phyloP scores from a whole-genome alignment of 2,797 vertebrate species.

The Takifugu ocellatus region DNA sequence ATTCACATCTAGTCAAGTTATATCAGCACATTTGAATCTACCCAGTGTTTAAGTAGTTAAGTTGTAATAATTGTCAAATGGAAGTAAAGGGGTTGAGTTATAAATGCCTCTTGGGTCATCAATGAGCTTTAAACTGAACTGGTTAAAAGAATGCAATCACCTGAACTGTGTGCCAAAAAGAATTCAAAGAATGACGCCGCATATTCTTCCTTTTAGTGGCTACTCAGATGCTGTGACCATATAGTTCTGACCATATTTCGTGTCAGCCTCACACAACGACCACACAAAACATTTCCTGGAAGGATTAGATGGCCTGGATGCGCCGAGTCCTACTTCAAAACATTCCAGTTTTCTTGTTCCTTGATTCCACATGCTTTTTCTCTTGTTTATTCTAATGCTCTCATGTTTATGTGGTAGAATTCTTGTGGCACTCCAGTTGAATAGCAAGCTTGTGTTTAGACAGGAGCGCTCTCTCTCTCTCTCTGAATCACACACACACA shows the following conservation, averaged over 20 bases:
- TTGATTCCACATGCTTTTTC: slow-evolving; percentile 15
- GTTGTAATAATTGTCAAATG: too few relatives aligned
- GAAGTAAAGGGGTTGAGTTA: too few relatives aligned
- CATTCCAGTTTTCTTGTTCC: slow-evolving; percentile 48
- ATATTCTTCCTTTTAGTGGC: too few relatives aligned
- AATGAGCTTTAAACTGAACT: neutral
- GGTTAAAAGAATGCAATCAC: neutral
- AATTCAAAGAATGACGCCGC: too few relatives aligned
- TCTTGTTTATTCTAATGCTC: slow-evolving; percentile 45
- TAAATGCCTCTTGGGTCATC: too few relatives aligned
- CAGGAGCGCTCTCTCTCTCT: slow-evolving; percentile 13
- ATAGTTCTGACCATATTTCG: too few relatives aligned
- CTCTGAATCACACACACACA: slow-evolving; percentile 21
- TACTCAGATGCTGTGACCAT: too few relatives aligned
- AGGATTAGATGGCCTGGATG: too few relatives aligned
- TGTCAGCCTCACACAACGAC: neutral
- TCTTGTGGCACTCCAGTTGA: slow-evolving; percentile 30
- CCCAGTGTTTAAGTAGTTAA: too few relatives aligned
- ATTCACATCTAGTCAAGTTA: too few relatives aligned
- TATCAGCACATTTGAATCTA: too few relatives aligned
- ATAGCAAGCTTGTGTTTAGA: slow-evolving; percentile 46
- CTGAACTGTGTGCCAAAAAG: neutral
- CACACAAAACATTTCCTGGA: neutral
- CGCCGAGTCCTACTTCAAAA: neutral
- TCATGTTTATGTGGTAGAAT: slow-evolving; percentile 48